These are phyloP conservation scores for Kryphioiulus occultus DNA, from an alignment of 2,888 invertebrate genomes.

Conservation along the genomic window DNA sequence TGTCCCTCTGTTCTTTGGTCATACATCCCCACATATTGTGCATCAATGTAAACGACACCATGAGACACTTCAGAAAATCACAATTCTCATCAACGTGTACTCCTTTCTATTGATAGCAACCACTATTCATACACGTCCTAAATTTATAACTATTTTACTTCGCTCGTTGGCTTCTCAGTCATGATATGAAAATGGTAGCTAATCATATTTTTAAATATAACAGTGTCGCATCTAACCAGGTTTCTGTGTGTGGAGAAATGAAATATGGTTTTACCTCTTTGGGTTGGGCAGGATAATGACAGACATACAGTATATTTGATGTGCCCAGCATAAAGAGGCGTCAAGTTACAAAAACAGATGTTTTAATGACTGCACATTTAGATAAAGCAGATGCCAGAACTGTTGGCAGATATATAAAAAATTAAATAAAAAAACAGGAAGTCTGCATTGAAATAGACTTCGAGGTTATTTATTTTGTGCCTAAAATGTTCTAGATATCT, in stretches of 20 bases:
- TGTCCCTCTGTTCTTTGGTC: neutral
- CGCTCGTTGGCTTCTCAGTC: neutral
- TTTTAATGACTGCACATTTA: neutral
- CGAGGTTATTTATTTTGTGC: neutral
- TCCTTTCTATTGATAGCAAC: neutral
- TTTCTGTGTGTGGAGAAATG: neutral
- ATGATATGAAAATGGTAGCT: neutral
- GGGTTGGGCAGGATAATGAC: neutral
- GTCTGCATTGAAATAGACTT: neutral
- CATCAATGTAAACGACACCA: constrained; percentile 4
- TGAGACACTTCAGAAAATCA: constrained; percentile 32
- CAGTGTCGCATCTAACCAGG: neutral
- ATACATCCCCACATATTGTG: constrained; percentile 11
- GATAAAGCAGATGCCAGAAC: neutral
- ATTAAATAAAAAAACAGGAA: constrained; percentile 4
- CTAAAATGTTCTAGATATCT: neutral
- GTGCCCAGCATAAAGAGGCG: neutral
- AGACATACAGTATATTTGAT: neutral
- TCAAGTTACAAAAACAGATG: neutral
- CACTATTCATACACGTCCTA: neutral
- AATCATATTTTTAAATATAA: neutral
- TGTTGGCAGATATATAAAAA: neutral
- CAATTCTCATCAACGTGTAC: constrained; percentile 32
- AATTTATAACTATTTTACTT: neutral
- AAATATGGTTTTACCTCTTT: neutral